These are phyloP conservation scores for Holothuria scabra DNA, from an alignment of 53 echinoderm and acorn worm species.

Conservation along the genomic window DNA sequence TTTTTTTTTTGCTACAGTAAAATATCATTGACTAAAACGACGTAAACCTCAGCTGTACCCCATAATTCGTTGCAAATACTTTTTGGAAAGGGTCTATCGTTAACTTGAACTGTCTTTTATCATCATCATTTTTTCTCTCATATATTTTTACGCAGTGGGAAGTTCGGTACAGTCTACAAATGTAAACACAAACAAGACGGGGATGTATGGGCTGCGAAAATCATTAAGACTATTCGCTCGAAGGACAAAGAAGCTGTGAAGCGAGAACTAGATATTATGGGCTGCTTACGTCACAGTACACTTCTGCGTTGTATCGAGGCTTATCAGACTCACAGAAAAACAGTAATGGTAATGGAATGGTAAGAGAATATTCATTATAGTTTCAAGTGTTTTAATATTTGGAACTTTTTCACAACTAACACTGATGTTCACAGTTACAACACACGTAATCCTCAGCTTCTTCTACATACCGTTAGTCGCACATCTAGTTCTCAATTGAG, in stretches of 20 bases:
- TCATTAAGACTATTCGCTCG: constrained; percentile 76
- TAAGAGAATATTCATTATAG: constrained; percentile 40
- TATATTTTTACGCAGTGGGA: constrained; percentile 63
- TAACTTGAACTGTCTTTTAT: background rate
- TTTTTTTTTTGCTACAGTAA: no score
- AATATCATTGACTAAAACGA: no score
- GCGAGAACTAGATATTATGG: constrained; percentile 82
- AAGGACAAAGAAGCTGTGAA: constrained; percentile 83
- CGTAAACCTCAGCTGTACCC: no score
- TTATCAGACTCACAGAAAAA: constrained; percentile 70
- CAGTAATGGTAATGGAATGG: constrained; percentile 87
- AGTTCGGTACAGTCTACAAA: constrained; percentile 89
- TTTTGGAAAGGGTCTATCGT: no score
- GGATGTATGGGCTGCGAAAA: constrained; percentile 88
- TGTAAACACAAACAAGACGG: constrained; percentile 81
- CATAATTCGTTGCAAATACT: no score
- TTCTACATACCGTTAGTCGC: no score
- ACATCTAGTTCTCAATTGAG: no score
- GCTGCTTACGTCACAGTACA: constrained; percentile 73
- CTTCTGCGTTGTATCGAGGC: constrained; percentile 84
- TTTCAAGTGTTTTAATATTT: no score
- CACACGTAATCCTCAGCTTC: no score
- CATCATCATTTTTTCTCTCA: background rate
- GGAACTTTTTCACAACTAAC: no score
- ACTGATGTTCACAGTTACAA: no score